Base-by-base conservation (phyloP, 2,797 vertebrate species). In the Oreochromis mossambicus region DNA sequence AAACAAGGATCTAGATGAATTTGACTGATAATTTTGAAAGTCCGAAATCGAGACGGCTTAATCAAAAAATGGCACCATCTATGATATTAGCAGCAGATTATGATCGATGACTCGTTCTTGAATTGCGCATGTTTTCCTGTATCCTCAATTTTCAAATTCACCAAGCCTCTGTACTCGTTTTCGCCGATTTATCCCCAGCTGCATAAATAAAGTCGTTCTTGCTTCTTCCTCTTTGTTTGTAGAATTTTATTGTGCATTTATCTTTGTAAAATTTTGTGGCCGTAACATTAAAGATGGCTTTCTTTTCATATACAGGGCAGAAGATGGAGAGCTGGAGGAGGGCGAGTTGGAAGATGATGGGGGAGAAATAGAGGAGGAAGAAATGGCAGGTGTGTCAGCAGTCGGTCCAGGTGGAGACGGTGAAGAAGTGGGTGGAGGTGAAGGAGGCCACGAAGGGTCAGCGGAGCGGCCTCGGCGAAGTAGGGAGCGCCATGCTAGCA, bases 241-340 rank as follows among this genome's bases (percentile, higher is more conserved):
- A 29, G 19, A 19, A 73, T 32, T 75, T 29, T 75, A n/a, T 13
- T 75, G 17, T 13, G 26, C 10, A 13, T 75, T 75, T 50, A 75
- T 32, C 9, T 12, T 70, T 78, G n/a, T 14, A 10, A 21, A 14
- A 43, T 10, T 24, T 2, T 3, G 2, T 32, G 8, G 11, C 26
- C 34, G 5, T 19, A 38, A 34, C 5, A 13, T 87, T 6, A 14
- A 6, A 19, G 24, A 10, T 51, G 3, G 4, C 3, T 5, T 86
- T 81, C 3, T 90, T 66, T 86, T 36, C 21, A n/a, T 79, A 6
- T 56, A 82, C 92, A 97, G 96, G 86, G 87, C 86, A 89, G 98
- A 98, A 92, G 98, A 99, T 95, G 98, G 96, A 4, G 98, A 99
- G 83, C 92, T 99, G 96, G 98, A 99, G 80, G 98, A 98, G 91